Evolutionary conservation across 2,113 vertebrate species (phyloP), one percentile per base, ranked within the genome.

Genomic region (Spheniscus mendiculus): DNA sequence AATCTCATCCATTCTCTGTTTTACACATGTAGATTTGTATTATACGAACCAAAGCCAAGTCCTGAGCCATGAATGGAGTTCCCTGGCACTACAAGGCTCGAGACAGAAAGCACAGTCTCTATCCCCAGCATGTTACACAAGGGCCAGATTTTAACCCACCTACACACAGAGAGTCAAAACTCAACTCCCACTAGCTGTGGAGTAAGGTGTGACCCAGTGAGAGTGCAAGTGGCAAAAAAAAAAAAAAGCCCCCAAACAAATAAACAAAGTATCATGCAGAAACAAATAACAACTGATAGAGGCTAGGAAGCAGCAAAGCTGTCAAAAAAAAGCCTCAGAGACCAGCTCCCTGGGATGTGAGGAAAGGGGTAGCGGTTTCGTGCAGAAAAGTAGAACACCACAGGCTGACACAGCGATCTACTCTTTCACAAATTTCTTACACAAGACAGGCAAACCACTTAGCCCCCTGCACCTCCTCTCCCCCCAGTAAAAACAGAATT

Each of bases 81-180:
- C 69, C 78, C 70, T 83, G 83, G 53, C 45, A 74, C 87, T 71
- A 83, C n/a, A 71, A 87, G 53, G 58, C 47, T 65, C 70, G 85
- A 83, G 59, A 72, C 36, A 86, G 61, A 89, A 89, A 76, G 26
- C 71, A 70, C 13, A 89, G 80, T 67, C 47, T 83, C 70, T 71
- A 49, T 34, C 26, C 8, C 30, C 52, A 27, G 18, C 22, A 34
- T 36, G 67, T 66, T 77, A 89, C 76, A 73, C 77, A 67, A 93
- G 80, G 83, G 77, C 44, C 80, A 89, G 47, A 91, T 89, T 84
- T 91, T 89, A 89, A 74, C 38, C 83, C 80, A 89, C 86, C 81
- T n/a, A 95, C 92, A 91, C 65, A 36, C 30, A 69, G 36, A 2
- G 0, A 82, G 73, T 29, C 72, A 81, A 95, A 95, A 83, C 56